Conservation (phyloP, 2,888 invertebrate genomes). For the Tortrix viridana region DNA sequence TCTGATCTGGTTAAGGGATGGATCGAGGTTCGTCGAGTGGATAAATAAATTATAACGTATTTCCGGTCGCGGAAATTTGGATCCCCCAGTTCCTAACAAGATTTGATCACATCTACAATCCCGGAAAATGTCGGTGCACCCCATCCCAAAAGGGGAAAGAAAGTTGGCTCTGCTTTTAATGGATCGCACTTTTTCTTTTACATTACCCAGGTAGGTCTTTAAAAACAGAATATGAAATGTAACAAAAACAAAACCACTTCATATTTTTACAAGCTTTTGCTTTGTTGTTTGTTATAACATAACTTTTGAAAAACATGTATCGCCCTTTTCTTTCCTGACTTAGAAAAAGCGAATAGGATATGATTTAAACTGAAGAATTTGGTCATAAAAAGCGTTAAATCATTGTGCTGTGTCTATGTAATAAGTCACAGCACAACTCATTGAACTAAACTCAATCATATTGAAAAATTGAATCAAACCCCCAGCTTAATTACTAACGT, state of each 20-base stretch:
- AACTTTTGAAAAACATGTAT: too few species aligned
- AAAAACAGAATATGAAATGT: too few species aligned
- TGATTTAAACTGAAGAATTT: too few species aligned
- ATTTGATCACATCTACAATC: constrained; percentile 59
- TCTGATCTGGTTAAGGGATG: constrained; percentile 46
- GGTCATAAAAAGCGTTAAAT: too few species aligned
- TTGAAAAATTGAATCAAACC: constrained; percentile 53
- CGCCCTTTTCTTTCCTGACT: too few species aligned
- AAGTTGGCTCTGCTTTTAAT: constrained; percentile 50
- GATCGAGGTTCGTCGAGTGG: constrained; percentile 48
- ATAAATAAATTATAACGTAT: constrained; percentile 56
- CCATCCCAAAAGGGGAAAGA: constrained; percentile 47
- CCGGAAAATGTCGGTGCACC: constrained; percentile 54
- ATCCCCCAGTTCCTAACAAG: constrained; percentile 58
- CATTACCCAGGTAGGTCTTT: constrained; percentile 11
- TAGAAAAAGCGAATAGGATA: too few species aligned
- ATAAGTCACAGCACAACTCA: too few species aligned
- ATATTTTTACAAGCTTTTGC: too few species aligned
- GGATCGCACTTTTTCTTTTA: constrained; percentile 43
- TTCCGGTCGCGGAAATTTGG: constrained; percentile 54
- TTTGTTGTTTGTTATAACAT: background rate
- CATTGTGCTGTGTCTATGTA: too few species aligned
- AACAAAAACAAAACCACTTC: too few species aligned
- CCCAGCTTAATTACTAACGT: constrained; percentile 31
- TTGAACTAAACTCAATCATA: constrained; percentile 38